These are phyloP conservation scores for Drosophila kokeensis DNA, from an alignment of 2,888 invertebrate species.

Conservation along the genomic window DNA sequence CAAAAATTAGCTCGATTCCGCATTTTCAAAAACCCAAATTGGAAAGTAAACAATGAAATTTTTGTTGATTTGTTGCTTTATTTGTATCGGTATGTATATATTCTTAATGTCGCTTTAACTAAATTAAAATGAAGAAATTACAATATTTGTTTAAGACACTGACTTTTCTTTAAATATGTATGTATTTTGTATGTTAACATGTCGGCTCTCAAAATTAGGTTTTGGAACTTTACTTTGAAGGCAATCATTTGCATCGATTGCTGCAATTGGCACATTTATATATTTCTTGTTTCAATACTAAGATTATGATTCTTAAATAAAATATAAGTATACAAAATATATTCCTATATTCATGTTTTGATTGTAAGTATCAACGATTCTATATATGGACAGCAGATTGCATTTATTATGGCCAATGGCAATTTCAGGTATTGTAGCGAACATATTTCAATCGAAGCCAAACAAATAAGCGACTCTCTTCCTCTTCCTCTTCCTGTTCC, in stretches of 20 bases:
- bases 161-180: conserved; percentile 55
- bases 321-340: conserved; percentile 75
- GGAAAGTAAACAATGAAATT: background rate
- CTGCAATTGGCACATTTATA: conserved; percentile 63
- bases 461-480: conserved; percentile 53
- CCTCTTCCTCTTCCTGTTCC: background rate
- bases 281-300: conserved; percentile 41
- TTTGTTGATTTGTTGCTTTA: conserved; percentile 31
- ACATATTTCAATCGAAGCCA: conserved; percentile 57
- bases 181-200: conserved; percentile 57
- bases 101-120: conserved; percentile 66
- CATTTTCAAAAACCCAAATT: background rate
- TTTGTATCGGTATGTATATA: conserved; percentile 54
- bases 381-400: conserved; percentile 47
- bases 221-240: conserved; percentile 60
- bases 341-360: conserved; percentile 54
- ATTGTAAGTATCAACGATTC: conserved; percentile 37
- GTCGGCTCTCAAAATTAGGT: conserved; percentile 66
- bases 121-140: conserved; percentile 54
- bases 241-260: conserved; percentile 58
- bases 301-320: conserved; percentile 76
- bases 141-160: conserved; percentile 74
- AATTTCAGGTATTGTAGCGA: conserved; percentile 76
- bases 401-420: conserved; percentile 51
- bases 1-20: background rate